Conservation (phyloP, 2,888 invertebrate species). For the Cotesia congregata region DNA sequence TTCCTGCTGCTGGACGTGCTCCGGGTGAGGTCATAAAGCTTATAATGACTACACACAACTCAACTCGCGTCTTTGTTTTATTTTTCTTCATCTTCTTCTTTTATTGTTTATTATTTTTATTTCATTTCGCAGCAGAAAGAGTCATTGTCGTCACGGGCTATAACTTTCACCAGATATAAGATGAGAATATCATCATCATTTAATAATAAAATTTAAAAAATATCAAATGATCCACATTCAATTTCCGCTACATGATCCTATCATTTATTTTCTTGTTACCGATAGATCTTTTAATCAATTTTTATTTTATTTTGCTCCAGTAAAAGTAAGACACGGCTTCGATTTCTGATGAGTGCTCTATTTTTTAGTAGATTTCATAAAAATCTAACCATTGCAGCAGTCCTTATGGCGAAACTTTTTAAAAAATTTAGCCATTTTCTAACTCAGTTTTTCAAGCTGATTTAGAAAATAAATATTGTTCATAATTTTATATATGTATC, state of each 20-base stretch:
- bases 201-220: conserved; percentile 16
- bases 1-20: conserved; percentile 27
- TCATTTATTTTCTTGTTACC: not conserved
- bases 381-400: too few species aligned
- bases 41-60: conserved; percentile 14
- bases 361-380: too few species aligned
- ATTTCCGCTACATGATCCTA: conserved; percentile 29
- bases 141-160: conserved; percentile 30
- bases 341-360: too few species aligned
- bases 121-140: not conserved
- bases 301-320: not conserved
- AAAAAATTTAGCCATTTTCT: too few species aligned
- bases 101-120: not conserved
- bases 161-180: conserved; percentile 33
- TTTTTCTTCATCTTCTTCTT: not conserved
- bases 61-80: not conserved
- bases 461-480: too few species aligned
- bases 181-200: conserved; percentile 29
- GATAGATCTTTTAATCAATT: not conserved
- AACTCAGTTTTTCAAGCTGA: too few species aligned
- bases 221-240: conserved; percentile 24
- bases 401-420: too few species aligned
- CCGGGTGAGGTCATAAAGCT: conserved; percentile 18
- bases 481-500: too few species aligned
- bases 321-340: too few species aligned